Evolutionary conservation across 2,113 vertebrate species (phyloP), one percentile per base, ranked within the genome.

Genomic region (Macquaria australasica): DNA sequence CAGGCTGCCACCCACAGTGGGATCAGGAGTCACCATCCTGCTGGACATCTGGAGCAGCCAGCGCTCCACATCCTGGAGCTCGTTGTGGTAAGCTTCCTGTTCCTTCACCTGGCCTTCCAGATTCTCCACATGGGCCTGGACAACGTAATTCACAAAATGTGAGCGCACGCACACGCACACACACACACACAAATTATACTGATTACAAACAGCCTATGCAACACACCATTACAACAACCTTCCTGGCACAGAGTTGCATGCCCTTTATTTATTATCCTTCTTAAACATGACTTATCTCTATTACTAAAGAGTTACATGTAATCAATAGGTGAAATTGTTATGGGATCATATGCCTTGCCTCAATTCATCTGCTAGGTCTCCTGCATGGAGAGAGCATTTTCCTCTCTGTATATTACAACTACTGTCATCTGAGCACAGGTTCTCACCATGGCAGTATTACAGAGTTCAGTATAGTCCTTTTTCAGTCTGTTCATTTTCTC

Each of bases 11-110:
- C 92, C 95, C 84, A 97, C 96, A 82, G 96, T 90, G 18, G 98
- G 96, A 74, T 98, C 97, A 12, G 97, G 96, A 1, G 96, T 97
- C 89, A 98, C 96, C 94, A 99, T 95, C 77, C 97, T 95, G 94
- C 97, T 96, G 9, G 98, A 99, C 97, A 99, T 99, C 91, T 98
- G 98, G 34, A 99, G 93, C 63, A 99, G 95, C 98, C 98, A 99
- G 62, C 97, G 98, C 71, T 99, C 98, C 7, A 97, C 97, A 86
- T 99, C 97, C 90, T 99, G 98, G 28, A 99, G 96, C 78, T 98
- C 96, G 15, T 93, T 95, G 15, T 98, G 97, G 83, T 99, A 99
- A 23, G 93, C 95, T 82, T 99, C 98, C 37, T 99, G 98, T 77
- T 98, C 97, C 93, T 95, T 97, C 81, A 99, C 97, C 92, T 96